Evolutionary conservation across 2,113 vertebrate species (phyloP).

Genomic region (Fukomys damarensis): DNA sequence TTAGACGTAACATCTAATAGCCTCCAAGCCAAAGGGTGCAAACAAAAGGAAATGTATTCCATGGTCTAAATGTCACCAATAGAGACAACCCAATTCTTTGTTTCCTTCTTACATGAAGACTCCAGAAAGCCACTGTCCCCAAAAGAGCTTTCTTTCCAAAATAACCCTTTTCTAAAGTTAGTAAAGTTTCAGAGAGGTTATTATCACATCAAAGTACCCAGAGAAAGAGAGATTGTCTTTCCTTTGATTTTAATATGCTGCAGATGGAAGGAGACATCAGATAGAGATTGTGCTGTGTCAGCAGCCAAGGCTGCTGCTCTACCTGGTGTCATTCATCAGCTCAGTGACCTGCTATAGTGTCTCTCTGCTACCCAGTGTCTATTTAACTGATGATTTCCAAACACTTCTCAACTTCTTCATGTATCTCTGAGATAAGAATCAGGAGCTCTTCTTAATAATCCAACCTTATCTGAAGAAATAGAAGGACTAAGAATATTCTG

Average conservation of each 20-base stretch:
- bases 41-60: not conserved
- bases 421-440: not conserved
- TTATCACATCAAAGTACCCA: too few species aligned
- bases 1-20: not conserved
- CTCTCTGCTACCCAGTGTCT: not conserved
- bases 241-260: not conserved
- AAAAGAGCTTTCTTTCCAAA: conserved; percentile 45
- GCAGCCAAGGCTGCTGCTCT: not conserved
- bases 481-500: too few species aligned
- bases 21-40: not conserved
- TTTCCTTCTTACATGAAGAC: not conserved
- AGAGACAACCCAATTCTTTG: not conserved
- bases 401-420: not conserved
- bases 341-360: not conserved
- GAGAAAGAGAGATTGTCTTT: not conserved
- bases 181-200: not conserved
- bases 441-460: not conserved
- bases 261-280: not conserved
- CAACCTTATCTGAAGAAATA: not conserved
- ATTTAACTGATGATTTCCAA: not conserved
- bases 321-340: not conserved
- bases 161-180: not conserved
- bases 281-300: not conserved
- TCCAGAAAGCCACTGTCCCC: not conserved
- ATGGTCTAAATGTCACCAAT: not conserved